These are phyloP conservation scores for Lochmaea capreae DNA, from an alignment of 2,888 invertebrate species.

Conservation along the genomic window DNA sequence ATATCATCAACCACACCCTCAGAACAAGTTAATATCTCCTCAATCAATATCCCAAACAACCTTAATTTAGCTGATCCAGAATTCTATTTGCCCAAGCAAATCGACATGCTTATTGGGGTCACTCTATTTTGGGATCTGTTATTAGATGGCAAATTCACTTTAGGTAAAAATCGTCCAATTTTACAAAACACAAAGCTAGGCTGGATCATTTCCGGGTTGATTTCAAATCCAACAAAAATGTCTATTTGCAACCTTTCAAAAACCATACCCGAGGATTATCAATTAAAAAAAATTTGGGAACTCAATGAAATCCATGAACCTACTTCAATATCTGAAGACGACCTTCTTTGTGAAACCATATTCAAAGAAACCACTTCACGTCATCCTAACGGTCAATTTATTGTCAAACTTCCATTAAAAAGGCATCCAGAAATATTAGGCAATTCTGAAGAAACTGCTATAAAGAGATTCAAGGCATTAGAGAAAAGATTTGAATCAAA, in stretches of 20 bases:
- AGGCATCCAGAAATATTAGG: too few species aligned
- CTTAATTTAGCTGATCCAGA: conserved; percentile 29
- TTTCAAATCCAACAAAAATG: not conserved
- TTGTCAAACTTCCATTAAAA: too few species aligned
- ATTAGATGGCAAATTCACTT: not conserved
- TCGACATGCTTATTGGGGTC: conserved; percentile 27
- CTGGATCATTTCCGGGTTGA: not conserved
- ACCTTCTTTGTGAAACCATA: not conserved
- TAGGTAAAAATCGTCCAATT: not conserved
- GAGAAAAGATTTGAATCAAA: conserved; percentile 15
- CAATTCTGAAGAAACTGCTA: too few species aligned
- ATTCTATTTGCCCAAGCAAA: conserved; percentile 8
- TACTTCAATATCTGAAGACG: conserved; percentile 15
- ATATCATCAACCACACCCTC: not conserved
- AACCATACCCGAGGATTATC: not conserved
- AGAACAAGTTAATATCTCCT: not conserved
- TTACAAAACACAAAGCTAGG: not conserved
- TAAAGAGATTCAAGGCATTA: not conserved
- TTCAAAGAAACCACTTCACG: too few species aligned
- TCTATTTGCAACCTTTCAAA: not conserved
- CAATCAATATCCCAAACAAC: conserved; percentile 9
- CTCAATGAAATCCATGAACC: not conserved
- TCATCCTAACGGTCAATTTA: too few species aligned
- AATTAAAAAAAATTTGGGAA: conserved; percentile 21
- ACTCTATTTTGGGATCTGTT: conserved; percentile 31